Evolutionary conservation across 2,888 invertebrate genomes (phyloP).

Genomic region (Ditula angustiorana): DNA sequence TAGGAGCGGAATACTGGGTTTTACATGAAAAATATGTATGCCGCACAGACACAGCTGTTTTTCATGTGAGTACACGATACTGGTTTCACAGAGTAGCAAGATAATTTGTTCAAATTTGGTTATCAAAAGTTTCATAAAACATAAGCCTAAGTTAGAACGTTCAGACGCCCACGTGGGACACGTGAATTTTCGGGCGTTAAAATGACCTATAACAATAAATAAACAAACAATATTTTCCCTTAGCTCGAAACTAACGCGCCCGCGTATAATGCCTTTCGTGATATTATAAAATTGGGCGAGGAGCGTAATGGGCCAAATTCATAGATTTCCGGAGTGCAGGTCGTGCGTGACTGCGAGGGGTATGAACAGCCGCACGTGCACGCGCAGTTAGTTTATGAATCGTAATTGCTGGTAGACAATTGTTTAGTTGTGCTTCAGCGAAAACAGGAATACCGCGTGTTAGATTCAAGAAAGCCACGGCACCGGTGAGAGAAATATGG

Average conservation of each 20-base stretch:
- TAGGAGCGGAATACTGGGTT: too few relatives aligned
- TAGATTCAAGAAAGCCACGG: too few relatives aligned
- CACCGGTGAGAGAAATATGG: too few relatives aligned
- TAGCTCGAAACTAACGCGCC: constrained; percentile 3
- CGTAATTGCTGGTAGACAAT: constrained; percentile 9
- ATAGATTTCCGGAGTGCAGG: constrained; percentile 63
- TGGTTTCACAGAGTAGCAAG: too few relatives aligned
- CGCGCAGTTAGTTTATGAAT: constrained; percentile 1
- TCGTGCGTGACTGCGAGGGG: constrained; percentile 58
- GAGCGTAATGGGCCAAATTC: constrained; percentile 61
- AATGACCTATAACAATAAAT: background rate
- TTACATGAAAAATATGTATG: too few relatives aligned
- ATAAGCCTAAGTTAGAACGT: too few relatives aligned
- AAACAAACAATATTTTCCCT: background rate
- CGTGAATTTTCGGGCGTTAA: background rate
- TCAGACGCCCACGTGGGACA: too few relatives aligned
- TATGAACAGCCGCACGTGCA: constrained; percentile 37
- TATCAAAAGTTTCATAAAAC: too few relatives aligned
- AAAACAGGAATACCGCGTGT: too few relatives aligned
- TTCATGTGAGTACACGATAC: too few relatives aligned
- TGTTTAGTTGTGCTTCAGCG: background rate
- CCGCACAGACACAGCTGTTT: too few relatives aligned
- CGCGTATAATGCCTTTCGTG: constrained; percentile 1
- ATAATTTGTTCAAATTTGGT: too few relatives aligned
- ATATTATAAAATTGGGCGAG: constrained; percentile 36